phyloP scores from a whole-genome alignment of 1,140 invertebrate genomes.

The Euglossa dilemma region DNA sequence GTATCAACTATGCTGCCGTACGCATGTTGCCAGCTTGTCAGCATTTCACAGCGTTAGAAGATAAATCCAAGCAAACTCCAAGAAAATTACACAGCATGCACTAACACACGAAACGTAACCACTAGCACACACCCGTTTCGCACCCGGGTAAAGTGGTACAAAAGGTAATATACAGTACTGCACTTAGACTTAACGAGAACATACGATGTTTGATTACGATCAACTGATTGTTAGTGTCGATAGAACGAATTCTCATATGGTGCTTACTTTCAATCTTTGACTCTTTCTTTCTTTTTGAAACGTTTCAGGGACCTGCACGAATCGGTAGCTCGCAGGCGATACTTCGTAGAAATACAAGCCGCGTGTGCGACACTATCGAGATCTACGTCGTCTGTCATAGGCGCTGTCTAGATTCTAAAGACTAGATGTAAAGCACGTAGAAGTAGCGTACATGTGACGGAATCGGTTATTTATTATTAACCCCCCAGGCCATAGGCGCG shows the following conservation, averaged over 20 bases:
- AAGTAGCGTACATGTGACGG: slow-evolving; percentile 40
- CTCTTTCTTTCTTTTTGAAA: slow-evolving; percentile 42
- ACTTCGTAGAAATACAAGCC: slow-evolving; percentile 12
- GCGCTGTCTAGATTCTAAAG: slow-evolving; percentile 45
- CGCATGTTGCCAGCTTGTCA: slow-evolving; percentile 74
- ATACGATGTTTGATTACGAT: not conserved
- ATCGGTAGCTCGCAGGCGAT: slow-evolving; percentile 3
- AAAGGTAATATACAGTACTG: not conserved
- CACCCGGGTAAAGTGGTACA: slow-evolving; percentile 1
- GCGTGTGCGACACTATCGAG: slow-evolving; percentile 35
- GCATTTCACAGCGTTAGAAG: slow-evolving; percentile 74
- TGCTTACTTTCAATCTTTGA: not conserved
- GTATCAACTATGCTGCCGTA: slow-evolving; percentile 69
- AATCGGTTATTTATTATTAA: slow-evolving; percentile 64
- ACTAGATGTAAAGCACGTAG: slow-evolving; percentile 38
- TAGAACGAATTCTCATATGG: not conserved
- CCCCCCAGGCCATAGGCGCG: slow-evolving; percentile 43
- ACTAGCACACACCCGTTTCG: slow-evolving; percentile 27
- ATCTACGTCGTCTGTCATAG: slow-evolving; percentile 29
- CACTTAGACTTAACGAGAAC: not conserved
- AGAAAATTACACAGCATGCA: slow-evolving; percentile 49
- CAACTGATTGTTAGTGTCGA: not conserved
- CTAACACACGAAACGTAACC: slow-evolving; percentile 32
- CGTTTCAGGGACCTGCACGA: slow-evolving; percentile 33
- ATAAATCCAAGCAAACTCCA: slow-evolving; percentile 58